phyloP scores from a whole-genome alignment of 1,140 invertebrate species.

The Lamellibrachia luymesi region DNA sequence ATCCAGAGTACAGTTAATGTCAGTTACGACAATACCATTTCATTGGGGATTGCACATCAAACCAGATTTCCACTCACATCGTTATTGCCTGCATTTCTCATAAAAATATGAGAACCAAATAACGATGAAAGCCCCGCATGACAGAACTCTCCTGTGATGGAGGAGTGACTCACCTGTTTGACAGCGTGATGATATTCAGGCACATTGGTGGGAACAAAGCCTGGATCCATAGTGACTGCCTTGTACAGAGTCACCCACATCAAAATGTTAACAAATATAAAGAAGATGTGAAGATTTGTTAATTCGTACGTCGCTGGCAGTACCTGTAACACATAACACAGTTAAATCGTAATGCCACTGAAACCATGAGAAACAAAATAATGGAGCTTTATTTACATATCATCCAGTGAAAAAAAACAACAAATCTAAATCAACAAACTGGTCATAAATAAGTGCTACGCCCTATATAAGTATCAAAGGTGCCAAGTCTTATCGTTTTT shows the following conservation, averaged over 20 bases:
- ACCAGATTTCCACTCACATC: no score
- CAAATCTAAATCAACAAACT: no score
- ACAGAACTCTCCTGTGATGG: neutral
- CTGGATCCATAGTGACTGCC: constrained; percentile 82
- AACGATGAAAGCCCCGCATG: no score
- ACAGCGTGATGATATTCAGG: constrained; percentile 86
- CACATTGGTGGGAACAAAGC: constrained; percentile 83
- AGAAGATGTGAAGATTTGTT: constrained; percentile 80
- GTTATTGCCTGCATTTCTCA: no score
- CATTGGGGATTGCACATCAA: no score
- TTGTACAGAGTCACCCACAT: constrained; percentile 93
- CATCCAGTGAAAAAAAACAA: no score
- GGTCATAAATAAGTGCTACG: no score
- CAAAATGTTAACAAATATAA: constrained; percentile 82
- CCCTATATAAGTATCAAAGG: no score
- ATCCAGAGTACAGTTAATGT: no score
- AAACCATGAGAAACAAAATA: neutral
- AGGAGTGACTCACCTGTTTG: constrained; percentile 58
- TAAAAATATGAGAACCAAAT: no score
- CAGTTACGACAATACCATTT: no score
- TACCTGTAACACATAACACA: constrained; percentile 61
- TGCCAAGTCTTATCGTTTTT: no score
- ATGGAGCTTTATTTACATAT: neutral
- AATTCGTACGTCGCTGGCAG: constrained; percentile 86
- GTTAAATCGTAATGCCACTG: neutral